Conservation (phyloP, 2,113 vertebrate species). For the Lagenorhynchus albirostris region DNA sequence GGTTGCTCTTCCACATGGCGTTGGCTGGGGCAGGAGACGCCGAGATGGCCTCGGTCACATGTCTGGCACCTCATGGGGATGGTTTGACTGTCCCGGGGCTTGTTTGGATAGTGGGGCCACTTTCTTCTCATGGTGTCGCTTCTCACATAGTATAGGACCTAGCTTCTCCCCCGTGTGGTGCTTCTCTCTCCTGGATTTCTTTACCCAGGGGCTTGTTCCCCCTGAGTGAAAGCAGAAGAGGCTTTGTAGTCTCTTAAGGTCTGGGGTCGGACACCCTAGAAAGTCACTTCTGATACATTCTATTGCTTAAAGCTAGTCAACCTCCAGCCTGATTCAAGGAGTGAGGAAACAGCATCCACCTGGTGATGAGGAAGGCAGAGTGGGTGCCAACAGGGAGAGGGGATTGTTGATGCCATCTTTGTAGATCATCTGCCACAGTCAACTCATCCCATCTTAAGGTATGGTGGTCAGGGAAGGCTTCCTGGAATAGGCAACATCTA, state of each 20-base stretch:
- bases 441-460: not conserved
- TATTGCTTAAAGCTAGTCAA: not conserved
- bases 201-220: not conserved
- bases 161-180: not conserved
- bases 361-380: not conserved
- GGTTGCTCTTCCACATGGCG: not conserved
- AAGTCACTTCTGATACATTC: not conserved
- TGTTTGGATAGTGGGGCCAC: too few relatives aligned
- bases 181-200: not conserved
- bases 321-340: not conserved
- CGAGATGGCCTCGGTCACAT: not conserved
- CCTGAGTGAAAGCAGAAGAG: not conserved
- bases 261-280: not conserved
- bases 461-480: not conserved
- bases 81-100: not conserved
- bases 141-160: not conserved
- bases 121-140: not conserved
- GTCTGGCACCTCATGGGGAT: not conserved
- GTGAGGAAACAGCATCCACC: not conserved
- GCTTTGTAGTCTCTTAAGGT: not conserved
- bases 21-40: not conserved
- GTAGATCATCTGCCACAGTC: fast-evolving
- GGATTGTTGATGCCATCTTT: not conserved
- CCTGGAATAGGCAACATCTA: not conserved
- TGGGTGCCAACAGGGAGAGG: not conserved